A percentile compares a stretch with the other conserved stretches of the same genome.
Conservation (phyloP, 1,140 invertebrate genomes). For the Halictus rubicundus region DNA sequence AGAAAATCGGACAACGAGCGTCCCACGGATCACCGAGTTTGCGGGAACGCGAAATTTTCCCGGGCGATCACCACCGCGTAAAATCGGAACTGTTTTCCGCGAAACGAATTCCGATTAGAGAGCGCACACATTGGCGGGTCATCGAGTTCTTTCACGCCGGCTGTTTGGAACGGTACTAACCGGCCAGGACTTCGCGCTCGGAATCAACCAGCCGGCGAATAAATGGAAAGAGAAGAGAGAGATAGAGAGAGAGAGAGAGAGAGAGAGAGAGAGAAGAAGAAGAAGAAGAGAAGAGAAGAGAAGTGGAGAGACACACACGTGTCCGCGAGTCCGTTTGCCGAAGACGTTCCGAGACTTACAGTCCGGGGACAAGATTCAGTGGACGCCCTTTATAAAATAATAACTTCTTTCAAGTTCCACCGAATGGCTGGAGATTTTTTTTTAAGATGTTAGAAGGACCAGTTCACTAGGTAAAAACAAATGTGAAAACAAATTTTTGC, state of each 20-base stretch:
- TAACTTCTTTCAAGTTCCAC: no score
- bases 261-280: slow-evolving; percentile 33
- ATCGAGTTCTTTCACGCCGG: slow-evolving; percentile 28
- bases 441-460: no score
- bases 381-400: no score
- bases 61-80: background rate
- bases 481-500: no score
- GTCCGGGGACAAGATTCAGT: background rate
- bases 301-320: slow-evolving; percentile 8
- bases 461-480: no score
- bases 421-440: no score
- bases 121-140: background rate
- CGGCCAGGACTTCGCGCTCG: slow-evolving; percentile 23
- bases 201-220: slow-evolving; percentile 42
- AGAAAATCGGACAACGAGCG: no score
- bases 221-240: slow-evolving; percentile 45
- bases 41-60: background rate
- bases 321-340: slow-evolving; percentile 13
- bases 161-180: slow-evolving; percentile 56
- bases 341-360: background rate
- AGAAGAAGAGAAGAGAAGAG: slow-evolving; percentile 38
- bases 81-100: no score
- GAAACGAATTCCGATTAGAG: background rate
- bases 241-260: slow-evolving; percentile 34
- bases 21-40: no score